Percentiles rank a stretch among this genome's conserved stretches.
These are phyloP conservation scores for Spodoptera picta DNA, from an alignment of 2,888 invertebrate species.

Conservation along the genomic window DNA sequence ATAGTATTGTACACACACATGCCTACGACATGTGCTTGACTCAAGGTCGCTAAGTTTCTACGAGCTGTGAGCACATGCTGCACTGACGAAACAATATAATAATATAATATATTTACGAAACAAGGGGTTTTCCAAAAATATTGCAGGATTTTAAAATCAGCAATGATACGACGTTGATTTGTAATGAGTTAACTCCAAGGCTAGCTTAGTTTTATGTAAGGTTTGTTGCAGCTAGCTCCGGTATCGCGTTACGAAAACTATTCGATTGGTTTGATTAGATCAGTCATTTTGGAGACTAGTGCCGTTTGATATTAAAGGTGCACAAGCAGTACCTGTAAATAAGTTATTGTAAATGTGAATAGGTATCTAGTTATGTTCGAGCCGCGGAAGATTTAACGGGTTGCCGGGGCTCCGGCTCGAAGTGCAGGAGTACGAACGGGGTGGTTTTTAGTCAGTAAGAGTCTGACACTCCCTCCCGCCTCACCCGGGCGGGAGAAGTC, in stretches of 20 bases:
- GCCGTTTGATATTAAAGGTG: too few species aligned
- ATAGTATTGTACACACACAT: conserved; percentile 2
- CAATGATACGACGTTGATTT: conserved; percentile 3
- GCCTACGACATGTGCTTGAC: neutral
- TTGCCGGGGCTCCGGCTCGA: too few species aligned
- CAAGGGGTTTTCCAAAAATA: conserved; percentile 35
- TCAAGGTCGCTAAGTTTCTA: conserved; percentile 29
- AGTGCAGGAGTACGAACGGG: too few species aligned
- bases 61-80: conserved; percentile 31
- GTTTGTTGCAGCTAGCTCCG: neutral
- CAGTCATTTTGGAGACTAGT: too few species aligned
- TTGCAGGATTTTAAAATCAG: conserved; percentile 6
- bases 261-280: neutral
- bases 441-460: too few species aligned
- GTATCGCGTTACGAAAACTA: neutral
- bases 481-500: too few species aligned
- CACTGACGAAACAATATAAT: conserved; percentile 31
- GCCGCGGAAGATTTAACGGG: too few species aligned
- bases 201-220: neutral
- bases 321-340: too few species aligned
- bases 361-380: too few species aligned
- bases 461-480: too few species aligned
- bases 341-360: too few species aligned
- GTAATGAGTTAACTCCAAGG: conserved; percentile 13
- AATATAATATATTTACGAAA: conserved; percentile 32